Base-by-base conservation (phyloP, 2,888 invertebrate genomes). In the Cerceris rybyensis region DNA sequence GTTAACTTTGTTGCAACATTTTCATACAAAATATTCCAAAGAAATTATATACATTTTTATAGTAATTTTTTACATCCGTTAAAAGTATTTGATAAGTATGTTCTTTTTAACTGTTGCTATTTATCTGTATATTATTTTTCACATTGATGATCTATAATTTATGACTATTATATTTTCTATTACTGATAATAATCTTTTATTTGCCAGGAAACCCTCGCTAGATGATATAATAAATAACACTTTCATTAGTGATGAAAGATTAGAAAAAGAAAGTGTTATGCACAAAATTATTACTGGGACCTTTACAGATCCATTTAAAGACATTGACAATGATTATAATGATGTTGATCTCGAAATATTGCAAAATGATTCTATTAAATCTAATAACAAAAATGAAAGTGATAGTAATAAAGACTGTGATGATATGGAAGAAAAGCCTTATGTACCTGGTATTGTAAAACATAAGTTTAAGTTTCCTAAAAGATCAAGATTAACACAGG, bases 211-310 rank as follows among this genome's bases (percentile, higher is more conserved):
- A 66, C 86, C 89, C 42, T 70, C 84, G 7, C 65, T 91, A 13
- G 88, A 91, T 49, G 91, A 92, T 52, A 73, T 92, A 0, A 52
- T 91, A n/a, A 90, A 91, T 13, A 59, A 86, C 50, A 82, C 78
- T n/a, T 92, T 91, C 50, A 59, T 92, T 1, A 65, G 79, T 6
- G 80, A 83, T 7, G 84, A 87, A 14, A 89, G 90, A 70, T 75
- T 91, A 59, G 68, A 85, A 49, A 77, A 65, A 2, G 90, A 91
- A n/a, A 88, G 90, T 68, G 84, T 81, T 0, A 89, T 89, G 87
- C 87, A 89, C 16, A 86, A 64, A 86, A 80, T 90, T 52, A 57
- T 92, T 50, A 75, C 77, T 28, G 90, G 88, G 7, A 82, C 50
- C 7, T 90, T 90, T 39, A 70, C 0, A 13, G 89, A 92, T 73